These are phyloP conservation scores for Ctenosaura bakeri DNA, from an alignment of 2,797 vertebrate genomes.

Conservation along the genomic window DNA sequence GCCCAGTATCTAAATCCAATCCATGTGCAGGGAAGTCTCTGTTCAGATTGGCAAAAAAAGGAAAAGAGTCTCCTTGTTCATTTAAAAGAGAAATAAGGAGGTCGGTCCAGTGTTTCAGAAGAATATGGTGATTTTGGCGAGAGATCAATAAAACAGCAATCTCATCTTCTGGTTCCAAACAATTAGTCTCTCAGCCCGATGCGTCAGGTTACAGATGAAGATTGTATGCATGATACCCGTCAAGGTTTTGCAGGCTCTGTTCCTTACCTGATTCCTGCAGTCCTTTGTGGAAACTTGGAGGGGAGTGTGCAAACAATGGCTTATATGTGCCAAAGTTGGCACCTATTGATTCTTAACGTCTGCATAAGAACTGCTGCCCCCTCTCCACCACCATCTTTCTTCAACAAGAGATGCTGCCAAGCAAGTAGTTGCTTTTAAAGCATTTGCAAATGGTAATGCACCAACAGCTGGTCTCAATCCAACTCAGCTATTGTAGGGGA, in stretches of 20 bases:
- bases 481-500: constrained; percentile 84
- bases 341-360: constrained; percentile 80
- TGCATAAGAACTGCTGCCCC: constrained; percentile 77
- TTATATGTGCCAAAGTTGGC: constrained; percentile 77
- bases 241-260: constrained; percentile 48
- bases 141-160: constrained; percentile 38
- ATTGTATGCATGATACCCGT: constrained; percentile 34
- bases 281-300: constrained; percentile 74
- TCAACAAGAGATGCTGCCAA: constrained; percentile 79
- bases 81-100: constrained; percentile 58
- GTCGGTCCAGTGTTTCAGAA: constrained; percentile 55
- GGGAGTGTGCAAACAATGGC: constrained; percentile 78
- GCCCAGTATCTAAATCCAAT: constrained; percentile 45
- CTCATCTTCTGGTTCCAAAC: constrained; percentile 44
- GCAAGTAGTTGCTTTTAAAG: constrained; percentile 85
- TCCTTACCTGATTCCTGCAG: constrained; percentile 44
- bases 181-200: constrained; percentile 33
- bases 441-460: constrained; percentile 86
- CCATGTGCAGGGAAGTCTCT: constrained; percentile 24
- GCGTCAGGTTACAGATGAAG: constrained; percentile 51
- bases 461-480: constrained; percentile 85
- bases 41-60: constrained; percentile 30
- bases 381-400: not conserved
- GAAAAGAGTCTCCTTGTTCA: constrained; percentile 43
- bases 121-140: constrained; percentile 43